Evolutionary conservation across 2,797 vertebrate genomes (phyloP).

Genomic region (Valencia hispanica): DNA sequence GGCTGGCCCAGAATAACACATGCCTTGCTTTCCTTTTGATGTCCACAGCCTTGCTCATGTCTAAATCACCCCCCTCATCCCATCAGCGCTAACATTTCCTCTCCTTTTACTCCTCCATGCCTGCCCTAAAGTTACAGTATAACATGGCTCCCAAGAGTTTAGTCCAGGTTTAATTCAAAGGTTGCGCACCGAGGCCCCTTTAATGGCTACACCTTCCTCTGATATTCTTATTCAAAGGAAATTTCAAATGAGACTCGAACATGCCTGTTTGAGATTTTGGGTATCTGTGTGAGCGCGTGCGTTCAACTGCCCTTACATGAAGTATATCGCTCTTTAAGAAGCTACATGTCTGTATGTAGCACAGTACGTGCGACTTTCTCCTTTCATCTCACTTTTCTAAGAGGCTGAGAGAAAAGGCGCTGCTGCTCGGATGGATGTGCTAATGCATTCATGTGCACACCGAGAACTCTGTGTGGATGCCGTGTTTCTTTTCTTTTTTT

Average conservation of each 20-base stretch:
- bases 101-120: constrained; percentile 43
- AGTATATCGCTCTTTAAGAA: constrained; percentile 31
- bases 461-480: constrained; percentile 40
- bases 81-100: constrained; percentile 63
- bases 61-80: constrained; percentile 64
- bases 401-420: constrained; percentile 28
- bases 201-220: constrained; percentile 86
- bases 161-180: constrained; percentile 91
- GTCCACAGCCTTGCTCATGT: constrained; percentile 63
- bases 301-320: constrained; percentile 13
- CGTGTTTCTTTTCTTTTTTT: constrained; percentile 22
- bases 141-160: constrained; percentile 86
- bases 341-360: constrained; percentile 4
- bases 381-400: constrained; percentile 36
- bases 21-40: constrained; percentile 76
- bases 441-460: constrained; percentile 44
- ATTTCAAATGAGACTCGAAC: constrained; percentile 83
- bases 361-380: constrained; percentile 31
- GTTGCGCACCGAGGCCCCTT: constrained; percentile 84
- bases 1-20: constrained; percentile 65
- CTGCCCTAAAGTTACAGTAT: constrained; percentile 70
- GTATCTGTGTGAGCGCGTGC: constrained; percentile 20
- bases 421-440: constrained; percentile 23
- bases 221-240: constrained; percentile 89
- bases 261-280: constrained; percentile 59